These are phyloP conservation scores for Prorops nasuta DNA, from an alignment of 1,140 invertebrate genomes.

Conservation along the genomic window DNA sequence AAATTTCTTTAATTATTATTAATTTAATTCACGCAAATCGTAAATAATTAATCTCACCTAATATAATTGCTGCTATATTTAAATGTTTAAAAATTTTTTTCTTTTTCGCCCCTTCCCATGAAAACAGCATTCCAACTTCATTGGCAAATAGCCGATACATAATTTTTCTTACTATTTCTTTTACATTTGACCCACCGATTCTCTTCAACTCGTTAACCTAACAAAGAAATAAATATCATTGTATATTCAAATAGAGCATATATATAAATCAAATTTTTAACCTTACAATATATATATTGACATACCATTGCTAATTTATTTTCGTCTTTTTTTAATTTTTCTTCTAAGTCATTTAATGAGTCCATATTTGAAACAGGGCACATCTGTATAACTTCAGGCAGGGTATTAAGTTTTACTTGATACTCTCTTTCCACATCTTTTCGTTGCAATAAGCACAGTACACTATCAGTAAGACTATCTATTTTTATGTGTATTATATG, in stretches of 20 bases:
- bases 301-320: conserved; percentile 9
- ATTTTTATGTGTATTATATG: conserved; percentile 4
- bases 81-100: conserved; percentile 11
- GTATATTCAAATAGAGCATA: not conserved
- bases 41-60: too few species aligned
- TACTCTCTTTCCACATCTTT: conserved; percentile 3
- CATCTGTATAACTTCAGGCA: conserved; percentile 6
- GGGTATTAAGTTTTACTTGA: not conserved
- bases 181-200: conserved; percentile 4
- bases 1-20: too few species aligned
- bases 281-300: not conserved
- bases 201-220: conserved; percentile 6
- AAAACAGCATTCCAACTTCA: conserved; percentile 15
- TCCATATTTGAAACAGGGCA: conserved; percentile 5
- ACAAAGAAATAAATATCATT: conserved; percentile 3
- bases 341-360: conserved; percentile 7
- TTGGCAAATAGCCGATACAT: conserved; percentile 12
- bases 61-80: conserved; percentile 5
- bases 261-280: not conserved
- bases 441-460: conserved; percentile 1
- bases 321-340: conserved; percentile 1
- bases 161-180: conserved; percentile 9
- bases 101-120: conserved; percentile 11
- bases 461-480: not conserved
- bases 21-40: too few species aligned